Evolutionary conservation across 2,888 invertebrate species (phyloP).

Genomic region (Microplitis manilae): DNA sequence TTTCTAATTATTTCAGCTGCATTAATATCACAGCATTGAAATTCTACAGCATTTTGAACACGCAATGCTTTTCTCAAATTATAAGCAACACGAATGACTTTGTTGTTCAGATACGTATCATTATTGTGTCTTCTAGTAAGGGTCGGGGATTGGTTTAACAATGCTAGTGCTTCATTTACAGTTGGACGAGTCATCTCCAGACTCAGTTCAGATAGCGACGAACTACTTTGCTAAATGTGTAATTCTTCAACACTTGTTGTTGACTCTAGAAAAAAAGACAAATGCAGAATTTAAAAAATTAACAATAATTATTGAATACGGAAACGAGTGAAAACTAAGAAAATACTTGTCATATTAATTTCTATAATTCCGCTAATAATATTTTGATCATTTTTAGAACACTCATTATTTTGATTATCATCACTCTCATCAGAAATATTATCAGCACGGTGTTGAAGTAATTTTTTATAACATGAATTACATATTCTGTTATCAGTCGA

Average conservation of each 20-base stretch:
- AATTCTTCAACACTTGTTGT: no score
- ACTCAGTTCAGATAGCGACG: conserved; percentile 35
- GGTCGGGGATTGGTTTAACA: conserved; percentile 37
- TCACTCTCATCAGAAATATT: conserved; percentile 27
- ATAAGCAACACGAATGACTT: conserved; percentile 39
- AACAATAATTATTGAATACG: no score
- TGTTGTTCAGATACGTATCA: conserved; percentile 31
- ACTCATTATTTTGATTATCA: conserved; percentile 31
- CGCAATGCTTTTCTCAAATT: conserved; percentile 34
- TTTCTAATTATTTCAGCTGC: conserved; percentile 31
- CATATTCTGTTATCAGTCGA: no score
- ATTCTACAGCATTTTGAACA: conserved; percentile 6
- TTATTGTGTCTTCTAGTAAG: conserved; percentile 11
- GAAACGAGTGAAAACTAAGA: no score
- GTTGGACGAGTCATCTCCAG: conserved; percentile 33
- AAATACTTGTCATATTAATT: background rate
- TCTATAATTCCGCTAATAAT: conserved; percentile 20
- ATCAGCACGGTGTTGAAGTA: conserved; percentile 34
- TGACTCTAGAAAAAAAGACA: no score
- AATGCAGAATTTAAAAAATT: no score
- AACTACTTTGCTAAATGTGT: conserved; percentile 34
- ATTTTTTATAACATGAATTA: background rate
- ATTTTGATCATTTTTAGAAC: conserved; percentile 33
- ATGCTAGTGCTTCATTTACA: conserved; percentile 35
- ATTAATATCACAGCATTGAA: conserved; percentile 22